phyloP scores from a whole-genome alignment of 2,888 invertebrate genomes.

The Drosophila nigricruria region DNA sequence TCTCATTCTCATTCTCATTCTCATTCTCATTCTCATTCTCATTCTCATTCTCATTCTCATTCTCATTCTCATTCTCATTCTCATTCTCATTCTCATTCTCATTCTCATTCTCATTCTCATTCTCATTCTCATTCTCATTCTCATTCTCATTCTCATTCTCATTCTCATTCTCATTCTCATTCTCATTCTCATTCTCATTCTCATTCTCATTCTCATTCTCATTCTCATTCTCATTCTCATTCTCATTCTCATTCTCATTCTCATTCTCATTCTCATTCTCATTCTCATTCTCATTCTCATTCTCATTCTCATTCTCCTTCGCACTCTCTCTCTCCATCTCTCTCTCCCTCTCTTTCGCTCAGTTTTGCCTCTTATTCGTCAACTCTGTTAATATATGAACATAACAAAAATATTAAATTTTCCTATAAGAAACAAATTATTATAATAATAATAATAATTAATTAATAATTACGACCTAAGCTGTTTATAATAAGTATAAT shows the following conservation, averaged over 20 bases:
- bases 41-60: too few species aligned
- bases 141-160: neutral
- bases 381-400: neutral
- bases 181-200: neutral
- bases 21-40: too few species aligned
- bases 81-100: too few species aligned
- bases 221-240: neutral
- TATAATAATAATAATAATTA: neutral
- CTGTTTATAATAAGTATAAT: conserved; percentile 4
- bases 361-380: neutral
- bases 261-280: neutral
- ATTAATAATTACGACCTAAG: conserved; percentile 4
- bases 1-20: too few species aligned
- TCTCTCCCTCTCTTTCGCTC: neutral
- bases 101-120: too few species aligned
- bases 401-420: neutral
- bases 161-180: neutral
- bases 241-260: neutral
- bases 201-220: neutral
- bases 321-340: neutral
- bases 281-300: neutral
- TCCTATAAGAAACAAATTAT: neutral
- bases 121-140: too few species aligned
- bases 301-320: neutral
- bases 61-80: too few species aligned